phyloP scores from a whole-genome alignment of 2,113 vertebrate species.

The Nesospiza acunhae region DNA sequence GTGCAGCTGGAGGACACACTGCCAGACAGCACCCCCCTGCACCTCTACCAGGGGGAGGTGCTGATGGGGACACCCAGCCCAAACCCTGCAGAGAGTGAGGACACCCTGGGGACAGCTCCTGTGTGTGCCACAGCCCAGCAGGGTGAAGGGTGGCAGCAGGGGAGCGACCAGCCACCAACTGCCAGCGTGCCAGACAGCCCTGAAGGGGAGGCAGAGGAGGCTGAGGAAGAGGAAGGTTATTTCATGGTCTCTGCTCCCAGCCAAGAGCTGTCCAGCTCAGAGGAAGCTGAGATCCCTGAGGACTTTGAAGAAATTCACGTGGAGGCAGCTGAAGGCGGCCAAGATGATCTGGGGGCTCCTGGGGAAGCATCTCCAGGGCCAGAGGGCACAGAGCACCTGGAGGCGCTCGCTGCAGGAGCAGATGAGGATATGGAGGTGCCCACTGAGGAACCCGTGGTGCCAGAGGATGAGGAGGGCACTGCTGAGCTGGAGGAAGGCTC shows the following conservation, averaged over 20 bases:
- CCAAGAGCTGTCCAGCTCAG: not conserved
- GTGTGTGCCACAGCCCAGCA: rapidly evolving
- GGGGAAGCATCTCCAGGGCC: not conserved
- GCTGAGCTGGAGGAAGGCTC: not conserved
- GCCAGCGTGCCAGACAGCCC: not conserved
- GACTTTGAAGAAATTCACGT: constrained; percentile 27
- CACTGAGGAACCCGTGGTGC: not conserved
- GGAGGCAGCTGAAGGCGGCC: not conserved
- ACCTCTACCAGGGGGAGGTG: constrained; percentile 15
- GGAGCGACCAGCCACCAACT: not conserved
- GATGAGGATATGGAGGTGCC: not conserved
- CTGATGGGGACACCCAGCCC: not conserved
- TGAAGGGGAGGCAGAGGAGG: not conserved
- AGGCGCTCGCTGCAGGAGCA: rapidly evolving
- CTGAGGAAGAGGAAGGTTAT: constrained; percentile 20
- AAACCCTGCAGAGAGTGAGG: not conserved
- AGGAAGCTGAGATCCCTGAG: not conserved
- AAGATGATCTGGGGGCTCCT: not conserved
- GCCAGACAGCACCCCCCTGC: constrained; percentile 60
- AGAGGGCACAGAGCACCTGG: rapidly evolving
- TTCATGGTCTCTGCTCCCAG: not conserved
- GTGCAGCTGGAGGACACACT: constrained; percentile 69
- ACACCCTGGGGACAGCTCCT: not conserved
- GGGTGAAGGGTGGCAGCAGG: not conserved
- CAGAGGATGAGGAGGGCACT: not conserved